Evolutionary conservation across 2,113 vertebrate genomes (phyloP).

Genomic region (Mus spicilegus): DNA sequence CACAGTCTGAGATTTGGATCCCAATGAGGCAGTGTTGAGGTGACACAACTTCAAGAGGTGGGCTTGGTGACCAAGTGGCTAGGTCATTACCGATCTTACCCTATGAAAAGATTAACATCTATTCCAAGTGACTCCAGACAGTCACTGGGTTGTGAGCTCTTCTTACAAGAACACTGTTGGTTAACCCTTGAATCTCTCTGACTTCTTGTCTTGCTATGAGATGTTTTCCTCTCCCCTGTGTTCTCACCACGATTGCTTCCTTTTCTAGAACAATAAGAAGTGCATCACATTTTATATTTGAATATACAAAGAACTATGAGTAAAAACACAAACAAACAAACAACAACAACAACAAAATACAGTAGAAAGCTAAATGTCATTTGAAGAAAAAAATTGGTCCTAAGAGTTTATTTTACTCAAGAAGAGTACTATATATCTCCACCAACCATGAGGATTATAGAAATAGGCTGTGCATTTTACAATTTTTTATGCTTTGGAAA

Average conservation of each 20-base stretch:
- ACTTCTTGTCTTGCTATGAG: background rate
- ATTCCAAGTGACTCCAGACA: background rate
- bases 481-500: background rate
- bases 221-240: background rate
- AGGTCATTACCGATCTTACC: accelerated
- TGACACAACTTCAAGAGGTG: background rate
- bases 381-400: background rate
- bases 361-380: background rate
- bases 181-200: background rate
- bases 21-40: background rate
- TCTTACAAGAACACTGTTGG: background rate
- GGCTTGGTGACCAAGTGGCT: background rate
- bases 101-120: background rate
- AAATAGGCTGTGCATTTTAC: background rate
- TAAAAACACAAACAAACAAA: too few species aligned
- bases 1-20: too few species aligned
- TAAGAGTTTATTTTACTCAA: background rate
- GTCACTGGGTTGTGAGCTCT: background rate
- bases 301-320: background rate
- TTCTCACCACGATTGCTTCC: background rate
- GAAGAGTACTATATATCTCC: background rate
- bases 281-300: background rate
- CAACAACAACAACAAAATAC: background rate
- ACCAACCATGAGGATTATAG: background rate
- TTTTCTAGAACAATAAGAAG: background rate